Conservation (phyloP, 2,113 vertebrate genomes). For the Echinops telfairi region DNA sequence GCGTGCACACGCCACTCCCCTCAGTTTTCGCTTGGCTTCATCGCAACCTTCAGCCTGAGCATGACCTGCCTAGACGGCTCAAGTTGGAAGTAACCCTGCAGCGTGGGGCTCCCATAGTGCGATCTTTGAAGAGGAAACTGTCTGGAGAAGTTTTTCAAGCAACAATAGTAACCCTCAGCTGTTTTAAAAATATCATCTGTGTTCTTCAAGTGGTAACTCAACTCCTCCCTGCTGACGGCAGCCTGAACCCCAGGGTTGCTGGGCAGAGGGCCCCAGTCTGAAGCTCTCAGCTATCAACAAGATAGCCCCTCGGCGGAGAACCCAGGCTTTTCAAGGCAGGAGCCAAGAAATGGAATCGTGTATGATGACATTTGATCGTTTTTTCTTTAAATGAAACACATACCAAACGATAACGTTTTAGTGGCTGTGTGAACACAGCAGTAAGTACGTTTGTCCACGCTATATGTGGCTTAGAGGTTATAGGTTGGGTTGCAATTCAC, state of each 20-base stretch:
- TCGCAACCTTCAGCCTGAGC: neutral
- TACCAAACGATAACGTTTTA: conserved; percentile 21
- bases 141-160: conserved; percentile 49
- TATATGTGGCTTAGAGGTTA: neutral
- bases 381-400: neutral
- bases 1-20: neutral
- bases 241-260: conserved; percentile 5
- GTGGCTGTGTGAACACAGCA: no score
- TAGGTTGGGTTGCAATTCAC: no score
- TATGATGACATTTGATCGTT: conserved; percentile 58
- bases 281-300: conserved; percentile 70
- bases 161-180: neutral
- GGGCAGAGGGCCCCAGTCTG: conserved; percentile 6
- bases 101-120: neutral
- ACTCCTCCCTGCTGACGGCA: conserved; percentile 55
- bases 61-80: neutral
- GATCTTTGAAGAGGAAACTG: neutral
- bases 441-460: neutral
- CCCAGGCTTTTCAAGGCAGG: neutral
- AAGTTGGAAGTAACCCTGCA: neutral
- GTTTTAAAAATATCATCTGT: conserved; percentile 57
- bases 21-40: neutral
- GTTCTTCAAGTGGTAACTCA: conserved; percentile 54
- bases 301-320: conserved; percentile 56
- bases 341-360: conserved; percentile 68